Base-by-base conservation (phyloP, 2,888 invertebrate species). In the Nomada fucata region DNA sequence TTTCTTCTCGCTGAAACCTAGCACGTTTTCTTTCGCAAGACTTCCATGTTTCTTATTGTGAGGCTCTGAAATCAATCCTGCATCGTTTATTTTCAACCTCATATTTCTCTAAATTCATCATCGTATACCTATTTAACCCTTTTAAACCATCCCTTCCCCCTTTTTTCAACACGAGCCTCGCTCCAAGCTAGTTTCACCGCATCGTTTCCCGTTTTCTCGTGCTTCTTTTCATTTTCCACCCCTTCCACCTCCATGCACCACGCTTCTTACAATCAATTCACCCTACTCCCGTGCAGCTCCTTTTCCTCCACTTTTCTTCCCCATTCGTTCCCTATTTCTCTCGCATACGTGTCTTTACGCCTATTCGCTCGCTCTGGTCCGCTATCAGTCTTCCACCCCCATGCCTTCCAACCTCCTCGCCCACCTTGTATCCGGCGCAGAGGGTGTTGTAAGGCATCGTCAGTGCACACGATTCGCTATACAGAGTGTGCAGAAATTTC, bases 391-490 rank as follows among this genome's bases (percentile, higher is more conserved):
- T 70, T 55, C 47, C 29, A 1, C 47, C 52, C 20, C 29, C 13
- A 5, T n/a, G 11, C 86, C 80, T 44, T 18, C 15, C 20, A 20
- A 7, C 10, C 52, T 71, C 55, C 23, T 26, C 18, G 11, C 18
- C 29, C 29, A 83, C 78, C 57, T 13, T 47, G 55, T 42, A 67
- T 80, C 72, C 65, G 69, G 44, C 72, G 47, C 63, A 53, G 68
- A 72, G 84, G 82, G 79, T 76, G 76, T 73, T 67, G 80, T 72
- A 85, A 85, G 85, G 86, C 82, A 82, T 84, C 73, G 84, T 86
- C 84, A 84, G 84, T 82, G 81, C 80, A 79, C 84, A 78, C 83
- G 87, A 75, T 26, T 67, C 63, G 64, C 79, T 82, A 79, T 78
- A 80, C 81, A 78, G 88, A 0, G 47, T 15, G 47, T 11, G 11